Base-by-base conservation (phyloP, 2,888 invertebrate species). In the Papilio protenor region DNA sequence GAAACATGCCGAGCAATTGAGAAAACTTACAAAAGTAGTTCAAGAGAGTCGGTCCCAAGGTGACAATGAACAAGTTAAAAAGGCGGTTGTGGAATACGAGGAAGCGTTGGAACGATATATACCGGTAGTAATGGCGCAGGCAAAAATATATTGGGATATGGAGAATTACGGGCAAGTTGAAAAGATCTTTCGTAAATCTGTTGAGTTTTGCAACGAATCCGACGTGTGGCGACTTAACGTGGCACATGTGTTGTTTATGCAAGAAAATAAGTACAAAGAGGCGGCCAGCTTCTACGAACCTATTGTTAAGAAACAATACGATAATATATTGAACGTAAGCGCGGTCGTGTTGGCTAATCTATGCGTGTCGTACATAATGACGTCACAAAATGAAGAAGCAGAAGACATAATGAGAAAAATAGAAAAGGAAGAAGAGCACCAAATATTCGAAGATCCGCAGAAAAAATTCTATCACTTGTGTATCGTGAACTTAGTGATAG, bases 331-430 rank as follows among this genome's bases (percentile, higher is more conserved):
- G 89, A 97, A 97, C 83, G 97, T 99, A 16, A 98, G 99, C 86
- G 99, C 99, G n/a, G 98, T 99, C 57, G 99, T 99, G 64, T 95
- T 99, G 86, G 99, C 99, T 33, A 99, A 99, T 92, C 95, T 99
- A 52, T 99, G 99, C 90, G 99, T 99, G 1, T 99, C 99, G 23
- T 99, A 99, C 89, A 99, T 99, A 84, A 99, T 99, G 99, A 99
- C 99, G 2, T 98, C 98, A 74, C 98, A 99, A 92, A 99, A 99
- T 89, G 99, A 99, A 90, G 99, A 99, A 95, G 99, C 99, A 16
- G 99, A 99, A 91, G 99, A 99, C 86, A 95, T 99, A 77, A 99
- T 99, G 99, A 96, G 99, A 75, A 99, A 99, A 94, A 99, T 99
- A 82, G 99, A 99, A 90, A 98, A 99, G 84, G 99, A 99, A 87